Base-by-base conservation (phyloP, 1,140 invertebrate species). In the Periplaneta americana region DNA sequence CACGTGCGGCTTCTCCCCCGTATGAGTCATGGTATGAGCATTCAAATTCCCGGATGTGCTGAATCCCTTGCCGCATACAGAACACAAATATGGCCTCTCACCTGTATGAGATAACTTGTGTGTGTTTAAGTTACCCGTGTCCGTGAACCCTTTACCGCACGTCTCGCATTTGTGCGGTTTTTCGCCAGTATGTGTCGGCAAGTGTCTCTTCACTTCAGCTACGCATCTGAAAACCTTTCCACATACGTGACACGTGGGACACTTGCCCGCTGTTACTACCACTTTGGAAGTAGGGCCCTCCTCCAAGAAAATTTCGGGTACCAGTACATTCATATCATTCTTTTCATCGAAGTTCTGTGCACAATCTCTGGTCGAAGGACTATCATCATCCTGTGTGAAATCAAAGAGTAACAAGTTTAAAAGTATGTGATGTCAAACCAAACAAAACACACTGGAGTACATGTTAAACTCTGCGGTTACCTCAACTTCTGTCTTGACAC, bases 191-290 rank as follows among this genome's bases (percentile, higher is more conserved):
- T 94, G 93, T n/a, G 83, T 84, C 1, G 84, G 80, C 17, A 84
- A 91, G 87, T 97, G 95, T 13, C 93, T 88, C 34, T 92, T 93
- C 37, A 94, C 87, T 85, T 94, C 94, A 22, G 92, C 92, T 18
- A 91, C 92, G 2, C 93, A 93, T 1, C 93, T 93, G 85, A 94
- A 95, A 84, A 92, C 89, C 85, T 94, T 95, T 17, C 93, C 92
- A 84, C 93, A 94, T 82, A 93, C 92, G 31, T 87, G 88, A 85
- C 93, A 94, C 17, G 87, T 90, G 86, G 94, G 94, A 1, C 93
- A 89, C 66, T 91, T 88, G 81, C n/a, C 28, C 13, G 48, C 4
- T 28, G 48, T 66, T n/a, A n/a, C 48, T n/a, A n/a, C 48, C 6
- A 11, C 11, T 66, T 28, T 66, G 48, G 22, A n/a, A 6, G 8